Evolutionary conservation across 2,113 vertebrate genomes (phyloP).

Genomic region (Motacilla tschutschensis): DNA sequence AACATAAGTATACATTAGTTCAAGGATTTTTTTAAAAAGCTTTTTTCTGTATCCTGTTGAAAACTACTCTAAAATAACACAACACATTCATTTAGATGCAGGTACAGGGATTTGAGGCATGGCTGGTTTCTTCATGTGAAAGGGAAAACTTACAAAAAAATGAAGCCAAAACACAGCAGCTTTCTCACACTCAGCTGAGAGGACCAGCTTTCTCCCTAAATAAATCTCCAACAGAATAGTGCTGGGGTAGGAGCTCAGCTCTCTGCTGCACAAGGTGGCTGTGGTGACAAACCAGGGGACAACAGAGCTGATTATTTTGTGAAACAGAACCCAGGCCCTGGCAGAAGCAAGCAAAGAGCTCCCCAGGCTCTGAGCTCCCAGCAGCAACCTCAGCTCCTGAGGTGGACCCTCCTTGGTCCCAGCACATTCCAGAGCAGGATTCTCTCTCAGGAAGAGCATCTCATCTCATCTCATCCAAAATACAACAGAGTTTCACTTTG

Average conservation of each 20-base stretch:
- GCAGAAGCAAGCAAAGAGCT: not conserved
- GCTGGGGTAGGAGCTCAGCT: not conserved
- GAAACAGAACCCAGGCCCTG: not conserved
- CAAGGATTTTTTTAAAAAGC: not conserved
- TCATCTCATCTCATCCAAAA: not conserved
- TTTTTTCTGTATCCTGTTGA: not conserved
- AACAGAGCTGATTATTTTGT: not conserved
- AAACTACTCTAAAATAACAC: not conserved
- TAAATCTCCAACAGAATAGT: not conserved
- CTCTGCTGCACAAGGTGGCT: not conserved
- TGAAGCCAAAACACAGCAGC: not conserved
- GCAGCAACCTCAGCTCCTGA: not conserved
- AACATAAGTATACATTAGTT: not conserved
- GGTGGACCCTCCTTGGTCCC: not conserved
- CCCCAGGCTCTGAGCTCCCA: not conserved
- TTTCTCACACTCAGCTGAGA: not conserved
- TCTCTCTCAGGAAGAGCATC: not conserved
- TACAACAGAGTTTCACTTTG: not conserved
- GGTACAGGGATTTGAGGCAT: not conserved
- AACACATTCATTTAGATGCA: not conserved
- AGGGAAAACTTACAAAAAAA: not conserved
- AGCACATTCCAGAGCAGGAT: not conserved
- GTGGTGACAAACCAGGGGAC: not conserved
- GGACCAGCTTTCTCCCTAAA: not conserved
- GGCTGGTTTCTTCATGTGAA: not conserved